phyloP scores from a whole-genome alignment of 2,113 vertebrate genomes.

The Bubalus kerabau region DNA sequence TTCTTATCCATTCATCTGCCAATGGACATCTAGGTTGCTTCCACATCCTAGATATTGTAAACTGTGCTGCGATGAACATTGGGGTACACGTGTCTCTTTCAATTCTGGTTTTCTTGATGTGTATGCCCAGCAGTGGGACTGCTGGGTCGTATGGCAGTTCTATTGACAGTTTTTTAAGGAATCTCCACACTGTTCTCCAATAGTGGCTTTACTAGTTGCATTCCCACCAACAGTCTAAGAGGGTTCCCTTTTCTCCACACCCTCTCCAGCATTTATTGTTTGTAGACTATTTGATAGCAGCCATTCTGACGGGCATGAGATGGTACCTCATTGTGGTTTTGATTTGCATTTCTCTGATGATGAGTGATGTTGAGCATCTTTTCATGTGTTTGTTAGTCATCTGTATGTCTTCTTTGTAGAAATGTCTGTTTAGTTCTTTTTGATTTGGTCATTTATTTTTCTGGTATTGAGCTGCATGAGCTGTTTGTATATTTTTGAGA shows the following conservation, averaged over 20 bases:
- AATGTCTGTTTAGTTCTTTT: not conserved
- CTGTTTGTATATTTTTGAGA: too few relatives aligned
- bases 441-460: not conserved
- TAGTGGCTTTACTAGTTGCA: not conserved
- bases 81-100: not conserved
- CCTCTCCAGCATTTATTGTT: not conserved
- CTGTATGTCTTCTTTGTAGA: not conserved
- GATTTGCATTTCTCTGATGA: too few relatives aligned
- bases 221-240: not conserved
- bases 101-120: not conserved
- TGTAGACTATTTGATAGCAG: not conserved
- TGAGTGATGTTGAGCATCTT: not conserved
- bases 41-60: not conserved
- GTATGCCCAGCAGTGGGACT: not conserved
- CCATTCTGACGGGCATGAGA: too few relatives aligned
- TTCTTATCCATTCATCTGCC: not conserved
- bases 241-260: not conserved
- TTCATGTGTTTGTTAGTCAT: not conserved
- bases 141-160: not conserved
- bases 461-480: not conserved
- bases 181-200: not conserved
- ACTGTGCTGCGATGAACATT: not conserved
- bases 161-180: not conserved
- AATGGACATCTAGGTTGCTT: not conserved
- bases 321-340: too few relatives aligned